Conservation (phyloP, 2,797 vertebrate species). For the Melanotaenia maccullochi region DNA sequence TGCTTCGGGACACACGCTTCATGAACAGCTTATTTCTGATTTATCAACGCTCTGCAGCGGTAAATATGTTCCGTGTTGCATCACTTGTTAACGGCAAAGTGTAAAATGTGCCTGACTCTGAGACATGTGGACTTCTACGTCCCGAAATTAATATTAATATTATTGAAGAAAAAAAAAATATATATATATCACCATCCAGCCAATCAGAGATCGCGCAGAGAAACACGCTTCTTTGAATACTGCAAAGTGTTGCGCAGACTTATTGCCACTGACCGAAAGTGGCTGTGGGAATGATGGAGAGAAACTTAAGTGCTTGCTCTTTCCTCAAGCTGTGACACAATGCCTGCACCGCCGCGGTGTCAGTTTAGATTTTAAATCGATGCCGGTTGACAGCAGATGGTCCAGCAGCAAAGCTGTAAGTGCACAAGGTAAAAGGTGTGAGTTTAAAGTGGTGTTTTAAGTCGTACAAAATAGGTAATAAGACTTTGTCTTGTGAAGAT, state of each 20-base stretch:
- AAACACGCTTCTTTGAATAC: constrained; percentile 56
- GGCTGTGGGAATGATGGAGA: constrained; percentile 44
- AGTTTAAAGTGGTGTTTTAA: constrained; percentile 13
- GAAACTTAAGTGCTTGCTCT: constrained; percentile 22
- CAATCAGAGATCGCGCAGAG: constrained; percentile 69
- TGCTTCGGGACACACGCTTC: constrained; percentile 42
- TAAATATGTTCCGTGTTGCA: constrained; percentile 41
- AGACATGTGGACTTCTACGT: not conserved
- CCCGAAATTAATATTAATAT: constrained; percentile 42
- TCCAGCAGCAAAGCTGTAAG: constrained; percentile 11
- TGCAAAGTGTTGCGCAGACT: constrained; percentile 32
- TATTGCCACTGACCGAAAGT: constrained; percentile 29
- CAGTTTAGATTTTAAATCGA: constrained; percentile 20
- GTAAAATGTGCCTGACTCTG: constrained; percentile 18
- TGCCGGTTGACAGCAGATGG: constrained; percentile 24
- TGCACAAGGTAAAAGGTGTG: constrained; percentile 15
- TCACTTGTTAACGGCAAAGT: constrained; percentile 49
- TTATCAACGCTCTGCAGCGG: constrained; percentile 42
- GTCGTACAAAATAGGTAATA: not conserved
- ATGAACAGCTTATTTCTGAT: constrained; percentile 44
- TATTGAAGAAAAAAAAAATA: constrained; percentile 5
- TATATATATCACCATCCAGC: constrained; percentile 42
- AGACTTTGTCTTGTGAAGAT: constrained; percentile 6
- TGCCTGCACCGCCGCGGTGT: constrained; percentile 8
- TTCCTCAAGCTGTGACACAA: constrained; percentile 20